phyloP scores from a whole-genome alignment of 2,113 vertebrate species.

The Marcusenius ussheri region DNA sequence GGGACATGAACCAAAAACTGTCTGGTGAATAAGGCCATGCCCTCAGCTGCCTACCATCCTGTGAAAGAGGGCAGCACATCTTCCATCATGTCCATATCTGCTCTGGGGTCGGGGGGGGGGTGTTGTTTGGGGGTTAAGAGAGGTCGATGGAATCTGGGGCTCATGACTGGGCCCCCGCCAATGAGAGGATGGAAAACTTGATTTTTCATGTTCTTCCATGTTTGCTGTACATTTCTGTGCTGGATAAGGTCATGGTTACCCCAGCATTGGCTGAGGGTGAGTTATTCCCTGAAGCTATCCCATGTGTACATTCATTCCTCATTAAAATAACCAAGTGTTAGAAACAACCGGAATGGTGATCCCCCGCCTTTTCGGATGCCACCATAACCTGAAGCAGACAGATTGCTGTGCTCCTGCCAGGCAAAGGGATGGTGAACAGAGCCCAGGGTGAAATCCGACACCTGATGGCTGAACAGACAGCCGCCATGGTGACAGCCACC shows the following conservation, averaged over 20 bases:
- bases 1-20: not conserved
- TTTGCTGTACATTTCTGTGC: not conserved
- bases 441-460: not conserved
- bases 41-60: not conserved
- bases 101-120: not conserved
- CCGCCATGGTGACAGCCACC: not conserved
- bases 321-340: not conserved
- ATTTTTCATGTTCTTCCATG: not conserved
- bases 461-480: not conserved
- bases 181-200: not conserved
- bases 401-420: not conserved
- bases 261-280: not conserved
- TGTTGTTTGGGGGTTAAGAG: not conserved
- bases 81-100: not conserved
- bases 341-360: not conserved
- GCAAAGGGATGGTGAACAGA: not conserved
- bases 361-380: not conserved
- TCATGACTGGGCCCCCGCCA: not conserved
- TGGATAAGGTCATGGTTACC: not conserved
- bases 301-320: not conserved
- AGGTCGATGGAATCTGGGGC: not conserved
- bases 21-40: not conserved
- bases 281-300: not conserved
- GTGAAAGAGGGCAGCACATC: not conserved
- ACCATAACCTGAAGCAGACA: not conserved